Evolutionary conservation across 2,888 invertebrate genomes (phyloP), one percentile per base, ranked within the genome.

Genomic region (Eubasilissa splendida): DNA sequence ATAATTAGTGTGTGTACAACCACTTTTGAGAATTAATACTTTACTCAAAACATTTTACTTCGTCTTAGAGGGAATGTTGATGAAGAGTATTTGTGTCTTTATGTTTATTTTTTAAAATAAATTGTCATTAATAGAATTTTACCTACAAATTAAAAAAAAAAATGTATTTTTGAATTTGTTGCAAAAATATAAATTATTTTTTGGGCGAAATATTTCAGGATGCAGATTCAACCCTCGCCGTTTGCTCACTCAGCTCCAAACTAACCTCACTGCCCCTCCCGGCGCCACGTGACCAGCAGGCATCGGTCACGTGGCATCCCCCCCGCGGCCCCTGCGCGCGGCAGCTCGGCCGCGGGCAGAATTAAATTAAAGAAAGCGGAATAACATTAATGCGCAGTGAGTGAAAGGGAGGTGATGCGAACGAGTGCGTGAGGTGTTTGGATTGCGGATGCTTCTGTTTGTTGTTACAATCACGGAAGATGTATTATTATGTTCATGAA

Each of bases 361-460:
- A 74, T 76, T 53, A 63, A 76, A 76, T 63, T 76, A 76, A 76
- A 76, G 76, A 76, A 76, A 76, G 63, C 50, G 63, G 76, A 76
- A 76, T 52, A 76, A 76, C 76, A 76, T 76, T 59, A 76, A 76
- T 76, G 76, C 11, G 53, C 63, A 63, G 65, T 14, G 76, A 65
- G 63, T 63, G 63, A 22, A 7, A 0, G 63, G 42, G 42, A 42
- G 42, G 42, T 42, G 42, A 7, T 7, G 42, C 42, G 42, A 42
- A 7, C 3, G 63, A 12, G 11, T 5, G 31, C 2, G 4, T 11
- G 63, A 63, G 33, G 63, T 33, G 63, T 63, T 63, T 63, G 63
- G 12, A 12, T 63, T 63, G 11, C 63, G 63, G 63, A 63, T 63
- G 63, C 12, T 63, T 5, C 42, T 42, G 63, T 12, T 3, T 63